Evolutionary conservation across 2,113 vertebrate species (phyloP).

Genomic region (Stegastes partitus): DNA sequence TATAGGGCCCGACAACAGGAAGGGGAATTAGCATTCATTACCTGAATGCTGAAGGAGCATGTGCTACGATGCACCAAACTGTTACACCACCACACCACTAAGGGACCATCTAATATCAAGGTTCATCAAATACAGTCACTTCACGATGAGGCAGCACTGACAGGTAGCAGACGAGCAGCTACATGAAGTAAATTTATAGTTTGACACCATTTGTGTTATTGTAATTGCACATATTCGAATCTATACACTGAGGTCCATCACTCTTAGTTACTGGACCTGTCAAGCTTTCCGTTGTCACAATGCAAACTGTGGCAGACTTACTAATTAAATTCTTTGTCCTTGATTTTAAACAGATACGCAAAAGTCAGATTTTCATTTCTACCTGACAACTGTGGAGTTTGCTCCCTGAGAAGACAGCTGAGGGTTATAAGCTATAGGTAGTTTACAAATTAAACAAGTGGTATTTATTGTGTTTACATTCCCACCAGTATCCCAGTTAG

Average conservation of each 20-base stretch:
- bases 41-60: conserved; percentile 38
- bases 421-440: no score
- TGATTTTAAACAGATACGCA: no score
- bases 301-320: no score
- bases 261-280: not conserved
- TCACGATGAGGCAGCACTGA: conserved; percentile 39
- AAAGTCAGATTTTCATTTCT: no score
- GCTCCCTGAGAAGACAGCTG: no score
- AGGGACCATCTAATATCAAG: conserved; percentile 34
- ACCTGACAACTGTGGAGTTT: no score
- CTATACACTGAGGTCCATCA: no score
- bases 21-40: conserved; percentile 26
- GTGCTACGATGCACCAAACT: conserved; percentile 30
- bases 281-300: conserved; percentile 7
- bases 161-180: conserved; percentile 37
- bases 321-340: no score
- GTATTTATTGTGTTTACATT: no score
- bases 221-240: not conserved
- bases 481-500: no score
- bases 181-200: conserved; percentile 43
- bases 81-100: conserved; percentile 68
- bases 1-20: conserved; percentile 46
- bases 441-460: no score
- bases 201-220: conserved; percentile 58
- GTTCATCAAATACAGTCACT: conserved; percentile 49